Evolutionary conservation across 2,113 vertebrate species (phyloP).

Genomic region (Lynx canadensis): DNA sequence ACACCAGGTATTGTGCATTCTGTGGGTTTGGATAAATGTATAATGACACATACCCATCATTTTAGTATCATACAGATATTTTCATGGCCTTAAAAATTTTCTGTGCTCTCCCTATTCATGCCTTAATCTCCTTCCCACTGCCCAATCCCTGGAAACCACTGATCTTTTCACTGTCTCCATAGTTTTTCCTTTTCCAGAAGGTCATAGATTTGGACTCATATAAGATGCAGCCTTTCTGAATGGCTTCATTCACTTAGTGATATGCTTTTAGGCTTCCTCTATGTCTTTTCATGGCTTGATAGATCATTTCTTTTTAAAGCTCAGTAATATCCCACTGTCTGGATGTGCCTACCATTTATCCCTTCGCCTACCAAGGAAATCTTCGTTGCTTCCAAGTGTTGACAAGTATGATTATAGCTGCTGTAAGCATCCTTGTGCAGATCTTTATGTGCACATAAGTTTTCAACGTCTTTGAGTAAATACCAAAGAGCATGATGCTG

Average conservation of each 20-base stretch:
- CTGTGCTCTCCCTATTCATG: not conserved
- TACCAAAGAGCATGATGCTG: not conserved
- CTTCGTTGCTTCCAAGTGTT: not conserved
- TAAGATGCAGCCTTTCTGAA: not conserved
- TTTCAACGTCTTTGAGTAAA: not conserved
- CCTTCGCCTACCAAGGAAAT: not conserved
- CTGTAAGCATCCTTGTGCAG: not conserved
- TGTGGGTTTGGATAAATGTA: not conserved
- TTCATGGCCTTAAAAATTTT: not conserved
- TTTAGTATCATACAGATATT: not conserved
- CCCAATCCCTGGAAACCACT: not conserved
- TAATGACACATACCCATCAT: not conserved
- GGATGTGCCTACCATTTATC: not conserved
- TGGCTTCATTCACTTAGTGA: not conserved
- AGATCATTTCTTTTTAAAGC: not conserved
- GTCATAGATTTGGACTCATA: not conserved
- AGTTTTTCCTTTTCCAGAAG: not conserved
- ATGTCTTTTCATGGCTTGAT: not conserved
- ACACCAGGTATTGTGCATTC: not conserved
- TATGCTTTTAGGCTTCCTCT: not conserved
- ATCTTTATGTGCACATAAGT: not conserved
- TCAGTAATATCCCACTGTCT: not conserved
- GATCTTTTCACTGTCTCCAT: not conserved
- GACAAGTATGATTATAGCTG: not conserved
- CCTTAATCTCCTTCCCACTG: not conserved